A percentile compares a stretch with the other conserved stretches of the same genome.
Conservation (phyloP, 2,888 invertebrate species). For the Aporophyla nigra region DNA sequence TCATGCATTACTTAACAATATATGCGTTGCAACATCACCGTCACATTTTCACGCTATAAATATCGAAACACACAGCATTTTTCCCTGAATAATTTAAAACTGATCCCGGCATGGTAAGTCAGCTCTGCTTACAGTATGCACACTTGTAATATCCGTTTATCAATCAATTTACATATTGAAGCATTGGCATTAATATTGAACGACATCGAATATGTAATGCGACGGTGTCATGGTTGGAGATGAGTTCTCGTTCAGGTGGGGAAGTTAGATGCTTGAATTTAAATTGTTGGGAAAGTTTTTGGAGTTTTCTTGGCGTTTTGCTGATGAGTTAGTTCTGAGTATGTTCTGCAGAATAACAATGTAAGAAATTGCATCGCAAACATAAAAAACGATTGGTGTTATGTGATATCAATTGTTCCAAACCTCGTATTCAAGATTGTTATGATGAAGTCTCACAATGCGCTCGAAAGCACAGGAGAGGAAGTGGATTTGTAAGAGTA, state of each 20-base stretch:
- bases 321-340: background rate
- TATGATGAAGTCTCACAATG: background rate
- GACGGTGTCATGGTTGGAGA: slow-evolving; percentile 58
- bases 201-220: slow-evolving; percentile 77
- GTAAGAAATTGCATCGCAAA: background rate
- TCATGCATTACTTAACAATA: too few species aligned
- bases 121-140: slow-evolving; percentile 47
- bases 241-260: background rate
- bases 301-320: slow-evolving; percentile 5
- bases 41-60: slow-evolving; percentile 9
- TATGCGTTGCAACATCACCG: background rate
- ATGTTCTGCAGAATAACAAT: background rate
- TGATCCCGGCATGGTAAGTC: slow-evolving; percentile 51
- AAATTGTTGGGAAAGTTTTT: background rate
- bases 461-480: background rate
- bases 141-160: slow-evolving; percentile 72
- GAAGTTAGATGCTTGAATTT: slow-evolving; percentile 28
- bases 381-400: too few species aligned
- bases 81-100: slow-evolving; percentile 34
- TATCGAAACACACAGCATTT: slow-evolving; percentile 6
- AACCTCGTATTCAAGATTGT: background rate
- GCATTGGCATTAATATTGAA: slow-evolving; percentile 79
- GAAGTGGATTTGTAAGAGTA: too few species aligned
- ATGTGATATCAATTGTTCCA: background rate
- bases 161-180: slow-evolving; percentile 81